These are phyloP conservation scores for Montipora efflorescens DNA, from an alignment of 64 coral and sea anemone species.

Conservation along the genomic window DNA sequence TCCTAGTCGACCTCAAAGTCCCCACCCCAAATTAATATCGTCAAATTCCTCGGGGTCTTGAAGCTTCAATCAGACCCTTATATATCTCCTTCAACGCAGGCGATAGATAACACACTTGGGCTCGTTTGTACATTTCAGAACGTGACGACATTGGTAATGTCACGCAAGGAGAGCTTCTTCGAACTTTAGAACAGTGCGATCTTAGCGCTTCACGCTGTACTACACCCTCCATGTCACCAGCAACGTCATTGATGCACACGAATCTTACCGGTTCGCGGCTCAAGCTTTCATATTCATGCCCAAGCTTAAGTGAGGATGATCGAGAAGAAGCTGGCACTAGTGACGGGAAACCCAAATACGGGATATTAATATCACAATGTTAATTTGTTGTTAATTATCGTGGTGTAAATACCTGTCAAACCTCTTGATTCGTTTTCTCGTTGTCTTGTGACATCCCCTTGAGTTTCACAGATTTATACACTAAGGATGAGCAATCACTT, in stretches of 20 bases:
- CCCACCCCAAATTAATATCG: no score
- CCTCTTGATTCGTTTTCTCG: no score
- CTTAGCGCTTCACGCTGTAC: slow-evolving; percentile 95
- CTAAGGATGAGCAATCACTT: no score
- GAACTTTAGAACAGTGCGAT: slow-evolving; percentile 94
- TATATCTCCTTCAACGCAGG: no score
- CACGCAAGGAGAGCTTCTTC: slow-evolving; percentile 87
- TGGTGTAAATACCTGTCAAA: no score
- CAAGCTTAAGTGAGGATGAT: slow-evolving; percentile 87
- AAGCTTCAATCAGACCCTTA: no score
- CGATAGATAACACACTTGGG: no score
- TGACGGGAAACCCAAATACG: slow-evolving; percentile 32
- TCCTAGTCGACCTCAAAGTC: no score
- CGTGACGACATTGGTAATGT: slow-evolving; percentile 65
- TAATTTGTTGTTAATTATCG: background rate
- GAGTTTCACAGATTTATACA: no score
- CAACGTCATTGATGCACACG: slow-evolving; percentile 85
- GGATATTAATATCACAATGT: slow-evolving; percentile 32
- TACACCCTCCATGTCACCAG: slow-evolving; percentile 92
- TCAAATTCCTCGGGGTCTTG: no score
- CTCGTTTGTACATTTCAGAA: background rate
- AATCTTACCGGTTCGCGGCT: slow-evolving; percentile 88
- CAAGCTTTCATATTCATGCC: slow-evolving; percentile 88
- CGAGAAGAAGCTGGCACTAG: slow-evolving; percentile 62
- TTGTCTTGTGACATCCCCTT: no score